These are phyloP conservation scores for Ariopsis seemanni DNA, from an alignment of 2,113 vertebrate genomes.

Conservation along the genomic window DNA sequence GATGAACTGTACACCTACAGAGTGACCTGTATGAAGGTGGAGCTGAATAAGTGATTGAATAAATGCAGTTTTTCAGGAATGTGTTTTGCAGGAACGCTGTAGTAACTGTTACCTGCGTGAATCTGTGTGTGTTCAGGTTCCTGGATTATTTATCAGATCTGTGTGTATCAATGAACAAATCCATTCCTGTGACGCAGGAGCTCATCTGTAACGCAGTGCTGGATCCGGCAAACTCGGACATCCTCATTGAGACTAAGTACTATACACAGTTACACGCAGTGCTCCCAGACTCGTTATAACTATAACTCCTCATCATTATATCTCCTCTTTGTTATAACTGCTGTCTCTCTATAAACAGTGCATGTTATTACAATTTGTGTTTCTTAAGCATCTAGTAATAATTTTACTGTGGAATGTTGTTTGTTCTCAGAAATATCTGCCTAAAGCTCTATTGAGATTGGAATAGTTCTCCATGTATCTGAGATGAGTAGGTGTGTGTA, in stretches of 20 bases:
- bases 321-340: too few species aligned
- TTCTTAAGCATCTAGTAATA: neutral
- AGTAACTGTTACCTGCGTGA: constrained; percentile 6
- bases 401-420: neutral
- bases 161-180: constrained; percentile 98
- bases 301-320: too few species aligned
- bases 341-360: neutral
- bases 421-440: neutral
- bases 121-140: constrained; percentile 75
- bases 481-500: too few species aligned
- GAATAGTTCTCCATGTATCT: neutral
- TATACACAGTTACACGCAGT: constrained; percentile 32
- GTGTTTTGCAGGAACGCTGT: neutral
- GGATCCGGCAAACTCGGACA: constrained; percentile 91
- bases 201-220: constrained; percentile 96
- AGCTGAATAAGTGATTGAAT: neutral
- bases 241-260: constrained; percentile 98
- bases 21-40: neutral
- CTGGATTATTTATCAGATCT: constrained; percentile 96
- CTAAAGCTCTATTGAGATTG: neutral
- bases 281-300: too few species aligned
- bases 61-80: neutral
- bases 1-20: too few species aligned
- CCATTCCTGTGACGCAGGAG: constrained; percentile 97
- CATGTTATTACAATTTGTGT: neutral